Percentiles rank a stretch among this genome's conserved stretches.
Conservation (phyloP, 2,113 vertebrate species). For the Onychorhynchus coronatus region DNA sequence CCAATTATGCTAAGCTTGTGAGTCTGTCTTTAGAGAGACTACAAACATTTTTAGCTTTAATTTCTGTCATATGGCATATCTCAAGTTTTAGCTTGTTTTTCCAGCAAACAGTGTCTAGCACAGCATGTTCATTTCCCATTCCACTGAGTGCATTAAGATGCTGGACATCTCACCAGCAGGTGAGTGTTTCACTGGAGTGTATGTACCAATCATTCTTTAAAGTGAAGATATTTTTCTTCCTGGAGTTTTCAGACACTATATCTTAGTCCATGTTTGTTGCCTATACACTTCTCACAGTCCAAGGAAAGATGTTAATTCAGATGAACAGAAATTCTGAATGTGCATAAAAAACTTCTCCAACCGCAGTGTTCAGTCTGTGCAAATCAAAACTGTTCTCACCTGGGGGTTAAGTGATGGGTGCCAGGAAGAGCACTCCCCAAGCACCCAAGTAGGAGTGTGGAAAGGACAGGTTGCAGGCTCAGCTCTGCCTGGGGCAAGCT, state of each 20-base stretch:
- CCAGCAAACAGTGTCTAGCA: background rate
- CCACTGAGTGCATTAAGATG: background rate
- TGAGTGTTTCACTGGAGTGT: background rate
- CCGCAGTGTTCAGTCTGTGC: background rate
- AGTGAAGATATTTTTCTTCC: background rate
- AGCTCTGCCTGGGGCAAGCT: background rate
- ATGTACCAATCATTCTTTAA: background rate
- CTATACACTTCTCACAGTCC: background rate
- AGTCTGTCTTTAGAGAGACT: background rate
- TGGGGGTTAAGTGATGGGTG: background rate
- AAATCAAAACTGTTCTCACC: background rate
- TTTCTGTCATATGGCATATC: background rate
- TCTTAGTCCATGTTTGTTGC: background rate
- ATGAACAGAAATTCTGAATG: background rate
- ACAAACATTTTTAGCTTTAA: background rate
- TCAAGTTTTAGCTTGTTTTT: background rate
- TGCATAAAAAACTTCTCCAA: background rate
- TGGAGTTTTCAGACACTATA: background rate
- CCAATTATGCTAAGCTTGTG: background rate
- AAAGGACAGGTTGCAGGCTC: background rate
- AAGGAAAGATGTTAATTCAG: background rate
- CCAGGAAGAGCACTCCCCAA: background rate
- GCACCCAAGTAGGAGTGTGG: background rate
- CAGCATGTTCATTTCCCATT: background rate
- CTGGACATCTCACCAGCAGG: background rate